These are phyloP conservation scores for Drosophila pegasa DNA, from an alignment of 2,888 invertebrate species.

Conservation along the genomic window DNA sequence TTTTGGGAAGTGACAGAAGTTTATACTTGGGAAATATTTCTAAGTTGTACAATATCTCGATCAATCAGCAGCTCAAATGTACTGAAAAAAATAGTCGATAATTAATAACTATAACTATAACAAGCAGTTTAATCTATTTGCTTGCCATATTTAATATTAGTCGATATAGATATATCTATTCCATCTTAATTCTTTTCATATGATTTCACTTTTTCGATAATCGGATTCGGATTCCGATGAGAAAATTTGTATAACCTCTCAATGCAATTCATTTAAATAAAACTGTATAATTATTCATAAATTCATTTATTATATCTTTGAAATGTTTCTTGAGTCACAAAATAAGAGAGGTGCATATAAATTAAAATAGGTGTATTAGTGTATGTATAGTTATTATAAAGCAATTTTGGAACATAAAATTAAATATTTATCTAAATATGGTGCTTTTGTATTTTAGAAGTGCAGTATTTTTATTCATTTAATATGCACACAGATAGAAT, in stretches of 20 bases:
- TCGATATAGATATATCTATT: too few relatives aligned
- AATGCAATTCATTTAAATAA: background rate
- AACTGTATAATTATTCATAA: conserved; percentile 11
- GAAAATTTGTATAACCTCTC: background rate
- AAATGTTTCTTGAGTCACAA: conserved; percentile 30
- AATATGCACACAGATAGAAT: background rate
- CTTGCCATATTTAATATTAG: too few relatives aligned
- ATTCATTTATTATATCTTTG: conserved; percentile 41
- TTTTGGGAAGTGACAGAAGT: too few relatives aligned
- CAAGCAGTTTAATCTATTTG: too few relatives aligned
- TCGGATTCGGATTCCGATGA: background rate
- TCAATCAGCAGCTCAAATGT: too few relatives aligned
- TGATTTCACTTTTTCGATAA: too few relatives aligned
- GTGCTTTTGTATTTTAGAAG: conserved; percentile 3
- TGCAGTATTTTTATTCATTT: background rate
- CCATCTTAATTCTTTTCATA: too few relatives aligned
- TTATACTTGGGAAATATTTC: too few relatives aligned
- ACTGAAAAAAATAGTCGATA: too few relatives aligned
- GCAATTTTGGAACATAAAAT: background rate
- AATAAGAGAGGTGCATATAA: conserved; percentile 31
- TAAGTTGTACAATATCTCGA: too few relatives aligned
- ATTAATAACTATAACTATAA: too few relatives aligned
- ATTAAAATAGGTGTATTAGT: conserved; percentile 22
- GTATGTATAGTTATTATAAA: background rate
- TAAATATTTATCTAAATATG: conserved; percentile 3